Conservation (phyloP, 2,888 invertebrate genomes). For the Metallyticus violacea region DNA sequence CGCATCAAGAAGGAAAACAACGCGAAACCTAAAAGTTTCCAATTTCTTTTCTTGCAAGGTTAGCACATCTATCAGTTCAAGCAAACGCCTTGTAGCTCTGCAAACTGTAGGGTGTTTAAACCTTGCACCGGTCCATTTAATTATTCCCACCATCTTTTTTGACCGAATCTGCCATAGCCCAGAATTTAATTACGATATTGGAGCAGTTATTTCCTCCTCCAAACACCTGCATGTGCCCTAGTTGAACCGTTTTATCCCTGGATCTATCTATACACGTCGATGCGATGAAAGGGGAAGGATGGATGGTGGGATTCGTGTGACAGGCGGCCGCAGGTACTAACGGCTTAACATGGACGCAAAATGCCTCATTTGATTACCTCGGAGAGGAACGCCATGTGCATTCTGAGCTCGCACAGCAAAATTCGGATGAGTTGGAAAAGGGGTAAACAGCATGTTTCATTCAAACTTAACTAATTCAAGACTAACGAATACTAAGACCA, state of each 20-base stretch:
- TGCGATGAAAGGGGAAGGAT: not conserved
- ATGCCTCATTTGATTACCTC: not conserved
- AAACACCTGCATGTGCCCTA: not conserved
- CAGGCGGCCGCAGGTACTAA: not conserved
- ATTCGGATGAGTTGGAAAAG: too few relatives aligned
- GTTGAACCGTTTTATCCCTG: not conserved
- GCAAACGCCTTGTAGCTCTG: not conserved
- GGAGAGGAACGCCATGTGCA: not conserved
- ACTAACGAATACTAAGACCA: too few relatives aligned
- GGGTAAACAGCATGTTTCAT: too few relatives aligned
- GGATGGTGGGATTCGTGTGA: not conserved
- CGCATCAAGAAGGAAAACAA: too few relatives aligned
- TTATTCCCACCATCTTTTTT: not conserved
- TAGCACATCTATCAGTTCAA: not conserved
- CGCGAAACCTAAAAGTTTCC: not conserved
- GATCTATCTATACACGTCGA: not conserved
- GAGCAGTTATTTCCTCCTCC: not conserved
- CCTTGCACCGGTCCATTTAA: not conserved
- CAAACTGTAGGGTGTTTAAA: not conserved
- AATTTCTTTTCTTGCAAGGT: not conserved
- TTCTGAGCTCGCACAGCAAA: not conserved
- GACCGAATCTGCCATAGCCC: not conserved
- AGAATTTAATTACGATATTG: not conserved
- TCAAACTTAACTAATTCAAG: too few relatives aligned
- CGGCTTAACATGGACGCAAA: not conserved